phyloP scores from a whole-genome alignment of 2,888 invertebrate genomes.

The Fragum whitleyi region DNA sequence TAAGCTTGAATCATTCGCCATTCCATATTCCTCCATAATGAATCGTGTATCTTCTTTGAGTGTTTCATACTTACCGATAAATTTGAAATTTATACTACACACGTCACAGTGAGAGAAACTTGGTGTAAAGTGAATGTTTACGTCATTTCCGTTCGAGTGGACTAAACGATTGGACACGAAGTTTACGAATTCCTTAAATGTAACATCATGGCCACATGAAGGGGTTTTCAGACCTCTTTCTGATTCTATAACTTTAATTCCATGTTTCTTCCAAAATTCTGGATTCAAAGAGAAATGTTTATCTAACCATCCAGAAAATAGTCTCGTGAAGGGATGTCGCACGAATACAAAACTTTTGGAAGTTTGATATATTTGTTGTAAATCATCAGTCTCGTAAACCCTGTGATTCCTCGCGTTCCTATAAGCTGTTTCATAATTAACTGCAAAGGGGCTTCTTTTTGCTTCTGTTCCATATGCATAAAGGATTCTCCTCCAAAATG shows the following conservation, averaged over 20 bases:
- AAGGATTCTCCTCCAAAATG: neutral
- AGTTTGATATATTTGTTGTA: neutral
- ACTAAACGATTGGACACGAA: constrained; percentile 48
- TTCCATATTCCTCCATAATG: constrained; percentile 43
- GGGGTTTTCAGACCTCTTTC: constrained; percentile 35
- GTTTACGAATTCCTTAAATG: constrained; percentile 66
- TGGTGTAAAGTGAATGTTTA: constrained; percentile 67
- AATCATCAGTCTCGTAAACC: neutral
- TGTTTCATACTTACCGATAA: constrained; percentile 69
- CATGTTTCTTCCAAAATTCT: constrained; percentile 50
- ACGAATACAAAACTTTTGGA: constrained; percentile 54
- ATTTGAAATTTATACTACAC: constrained; percentile 61
- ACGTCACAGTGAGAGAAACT: constrained; percentile 67
- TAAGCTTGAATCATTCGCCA: constrained; percentile 15
- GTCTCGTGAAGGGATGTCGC: constrained; percentile 64
- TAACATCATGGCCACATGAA: constrained; percentile 65
- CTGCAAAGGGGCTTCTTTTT: neutral
- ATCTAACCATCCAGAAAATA: constrained; percentile 70
- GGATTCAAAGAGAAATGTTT: constrained; percentile 67
- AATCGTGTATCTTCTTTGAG: constrained; percentile 60
- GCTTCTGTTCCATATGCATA: neutral
- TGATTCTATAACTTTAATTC: constrained; percentile 36
- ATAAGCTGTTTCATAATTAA: neutral
- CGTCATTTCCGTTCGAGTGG: neutral
- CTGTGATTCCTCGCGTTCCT: neutral